Percentiles rank a stretch among this genome's conserved stretches.
Conservation (phyloP, 2,797 vertebrate species). For the Rhodeus uyekii region DNA sequence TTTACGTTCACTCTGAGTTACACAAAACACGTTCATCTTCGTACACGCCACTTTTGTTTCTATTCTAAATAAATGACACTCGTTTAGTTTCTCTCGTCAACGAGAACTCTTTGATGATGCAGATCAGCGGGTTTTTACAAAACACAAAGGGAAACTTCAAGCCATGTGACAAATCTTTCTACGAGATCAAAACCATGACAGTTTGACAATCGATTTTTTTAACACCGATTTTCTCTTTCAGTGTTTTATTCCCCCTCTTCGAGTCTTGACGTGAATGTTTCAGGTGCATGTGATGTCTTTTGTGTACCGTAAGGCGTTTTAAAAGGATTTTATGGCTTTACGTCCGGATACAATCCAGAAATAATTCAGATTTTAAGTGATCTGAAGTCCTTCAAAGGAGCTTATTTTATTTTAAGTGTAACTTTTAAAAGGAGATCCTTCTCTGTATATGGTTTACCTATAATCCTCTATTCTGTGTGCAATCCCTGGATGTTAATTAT, state of each 20-base stretch:
- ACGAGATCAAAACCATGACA: not conserved
- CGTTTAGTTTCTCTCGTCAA: not conserved
- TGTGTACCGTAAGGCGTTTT: conserved; percentile 7
- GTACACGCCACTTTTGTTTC: conserved; percentile 7
- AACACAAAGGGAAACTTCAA: not conserved
- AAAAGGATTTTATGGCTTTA: not conserved
- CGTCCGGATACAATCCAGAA: not conserved
- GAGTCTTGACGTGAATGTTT: conserved; percentile 18
- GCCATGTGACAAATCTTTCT: not conserved
- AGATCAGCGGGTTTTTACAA: not conserved
- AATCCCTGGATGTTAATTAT: conserved; percentile 26
- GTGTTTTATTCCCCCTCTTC: not conserved
- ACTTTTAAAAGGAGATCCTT: conserved; percentile 24
- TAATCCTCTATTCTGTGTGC: conserved; percentile 10
- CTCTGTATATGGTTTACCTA: conserved; percentile 21
- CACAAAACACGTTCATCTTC: not conserved
- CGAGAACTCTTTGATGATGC: not conserved
- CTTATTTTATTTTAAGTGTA: conserved; percentile 35
- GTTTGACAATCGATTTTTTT: conserved; percentile 12
- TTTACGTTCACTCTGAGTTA: not conserved
- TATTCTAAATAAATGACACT: not conserved
- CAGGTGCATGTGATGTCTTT: conserved; percentile 19
- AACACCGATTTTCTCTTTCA: not conserved
- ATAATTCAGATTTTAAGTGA: conserved; percentile 31
- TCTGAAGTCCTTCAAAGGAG: conserved; percentile 19